Evolutionary conservation across 2,113 vertebrate genomes (phyloP), one percentile per base, ranked within the genome.

Genomic region (Cottus gobio): DNA sequence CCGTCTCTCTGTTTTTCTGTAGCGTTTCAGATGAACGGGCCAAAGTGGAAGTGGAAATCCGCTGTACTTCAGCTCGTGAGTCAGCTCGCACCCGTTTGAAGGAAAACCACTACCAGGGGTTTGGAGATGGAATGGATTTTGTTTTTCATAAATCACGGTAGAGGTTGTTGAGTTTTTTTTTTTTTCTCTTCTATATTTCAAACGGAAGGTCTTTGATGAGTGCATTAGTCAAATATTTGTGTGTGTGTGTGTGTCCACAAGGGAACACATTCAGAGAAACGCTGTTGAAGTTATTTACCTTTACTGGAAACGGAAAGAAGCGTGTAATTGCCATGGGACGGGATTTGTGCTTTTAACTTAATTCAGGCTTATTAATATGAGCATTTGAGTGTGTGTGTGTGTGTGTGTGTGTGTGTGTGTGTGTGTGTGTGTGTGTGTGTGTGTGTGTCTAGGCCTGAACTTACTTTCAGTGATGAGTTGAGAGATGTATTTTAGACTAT

Each of bases 31-130:
- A 87, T 74, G 79, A 91, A 34, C 70, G 8, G 77, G 84, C 87
- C 89, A 89, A 89, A 90, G 86, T 93, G 91, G 92, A 93, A 91
- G 91, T 92, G 91, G 93, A 94, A 94, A 93, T 89, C 89, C 79
- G 88, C 75, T 31, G 79, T 74, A 70, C 89, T 91, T 79, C 78
- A 90, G 83, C 87, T 80, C 77, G 75, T 94, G 93, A 93, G 84
- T 94, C 92, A 94, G 82, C 75, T 56, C 61, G 67, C 83, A 52
- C 75, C 73, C 82, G 69, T 89, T 89, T 88, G 85, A 91, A 92
- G 82, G 79, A 89, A 91, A 93, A 89, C 92, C 92, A 44, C 91
- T 88, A 74, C 26, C 80, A 44, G 66, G 52, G 77, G 65, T 78
- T 72, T 77, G 63, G 69, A 90, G 62, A 80, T 77, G 86, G 83